phyloP scores from a whole-genome alignment of 2,797 vertebrate species.

The Tenualosa ilisha region DNA sequence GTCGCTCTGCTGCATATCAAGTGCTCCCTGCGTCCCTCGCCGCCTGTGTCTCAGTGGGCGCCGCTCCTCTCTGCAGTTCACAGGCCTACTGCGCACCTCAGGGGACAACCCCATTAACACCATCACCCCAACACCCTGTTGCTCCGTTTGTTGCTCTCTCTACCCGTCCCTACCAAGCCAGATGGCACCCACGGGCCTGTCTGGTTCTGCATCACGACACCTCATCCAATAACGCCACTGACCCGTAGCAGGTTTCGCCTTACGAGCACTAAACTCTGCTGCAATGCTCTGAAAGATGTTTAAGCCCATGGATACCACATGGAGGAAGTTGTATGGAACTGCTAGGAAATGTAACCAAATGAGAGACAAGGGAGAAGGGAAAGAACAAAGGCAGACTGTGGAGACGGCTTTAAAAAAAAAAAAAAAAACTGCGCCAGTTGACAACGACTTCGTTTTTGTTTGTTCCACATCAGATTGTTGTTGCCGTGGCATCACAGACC shows the following conservation, averaged over 20 bases:
- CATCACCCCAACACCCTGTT: not conserved
- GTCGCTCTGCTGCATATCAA: not conserved
- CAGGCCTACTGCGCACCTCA: not conserved
- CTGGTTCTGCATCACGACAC: not conserved
- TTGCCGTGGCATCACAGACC: not conserved
- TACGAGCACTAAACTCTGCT: not conserved
- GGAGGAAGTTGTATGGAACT: not conserved
- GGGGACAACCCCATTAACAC: not conserved
- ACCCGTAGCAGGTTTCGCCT: no score
- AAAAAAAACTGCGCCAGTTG: not conserved
- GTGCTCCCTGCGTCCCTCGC: not conserved
- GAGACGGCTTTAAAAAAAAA: not conserved
- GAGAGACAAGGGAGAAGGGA: not conserved
- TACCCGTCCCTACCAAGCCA: not conserved
- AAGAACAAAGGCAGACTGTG: not conserved
- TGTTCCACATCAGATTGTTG: not conserved
- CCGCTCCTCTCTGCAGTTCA: not conserved
- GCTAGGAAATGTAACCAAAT: not conserved
- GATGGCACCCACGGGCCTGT: not conserved
- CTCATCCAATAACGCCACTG: not conserved
- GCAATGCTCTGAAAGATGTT: not conserved
- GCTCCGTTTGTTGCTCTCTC: not conserved
- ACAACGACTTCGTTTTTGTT: not conserved
- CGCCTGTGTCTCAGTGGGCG: not conserved
- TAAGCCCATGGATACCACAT: not conserved